These are phyloP conservation scores for Philereme transversata DNA, from an alignment of 2,888 invertebrate species.

Conservation along the genomic window DNA sequence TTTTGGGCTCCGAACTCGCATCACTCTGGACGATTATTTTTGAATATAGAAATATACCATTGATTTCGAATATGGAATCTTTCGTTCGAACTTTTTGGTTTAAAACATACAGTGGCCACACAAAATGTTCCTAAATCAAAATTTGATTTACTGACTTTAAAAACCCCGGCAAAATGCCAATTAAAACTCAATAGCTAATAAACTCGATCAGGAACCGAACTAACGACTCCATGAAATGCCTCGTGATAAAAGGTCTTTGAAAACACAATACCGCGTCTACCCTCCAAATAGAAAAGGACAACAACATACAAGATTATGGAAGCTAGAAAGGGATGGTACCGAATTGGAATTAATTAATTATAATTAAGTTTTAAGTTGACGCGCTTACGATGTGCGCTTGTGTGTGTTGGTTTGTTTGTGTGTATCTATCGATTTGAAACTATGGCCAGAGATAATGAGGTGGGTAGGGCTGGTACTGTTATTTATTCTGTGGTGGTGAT, in stretches of 20 bases:
- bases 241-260: slow-evolving; percentile 82
- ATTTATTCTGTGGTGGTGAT: slow-evolving; percentile 58
- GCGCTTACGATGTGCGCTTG: slow-evolving; percentile 80
- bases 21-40: too few relatives aligned
- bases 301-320: slow-evolving; percentile 73
- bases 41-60: neutral
- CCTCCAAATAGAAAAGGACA: slow-evolving; percentile 68
- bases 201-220: slow-evolving; percentile 79
- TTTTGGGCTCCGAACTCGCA: too few relatives aligned
- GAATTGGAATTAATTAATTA: slow-evolving; percentile 92
- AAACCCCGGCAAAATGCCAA: slow-evolving; percentile 64
- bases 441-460: slow-evolving; percentile 81
- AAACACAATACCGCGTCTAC: slow-evolving; percentile 80
- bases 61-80: too few relatives aligned
- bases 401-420: slow-evolving; percentile 68
- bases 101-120: neutral
- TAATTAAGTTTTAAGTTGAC: slow-evolving; percentile 93
- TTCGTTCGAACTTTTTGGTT: too few relatives aligned
- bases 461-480: slow-evolving; percentile 62
- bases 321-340: slow-evolving; percentile 71
- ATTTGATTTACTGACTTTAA: slow-evolving; percentile 38
- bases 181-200: slow-evolving; percentile 79
- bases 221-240: slow-evolving; percentile 77
- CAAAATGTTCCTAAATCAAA: slow-evolving; percentile 29
- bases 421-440: slow-evolving; percentile 75